These are phyloP conservation scores for Lipotes vexillifer DNA, from an alignment of 2,113 vertebrate species.

Conservation along the genomic window DNA sequence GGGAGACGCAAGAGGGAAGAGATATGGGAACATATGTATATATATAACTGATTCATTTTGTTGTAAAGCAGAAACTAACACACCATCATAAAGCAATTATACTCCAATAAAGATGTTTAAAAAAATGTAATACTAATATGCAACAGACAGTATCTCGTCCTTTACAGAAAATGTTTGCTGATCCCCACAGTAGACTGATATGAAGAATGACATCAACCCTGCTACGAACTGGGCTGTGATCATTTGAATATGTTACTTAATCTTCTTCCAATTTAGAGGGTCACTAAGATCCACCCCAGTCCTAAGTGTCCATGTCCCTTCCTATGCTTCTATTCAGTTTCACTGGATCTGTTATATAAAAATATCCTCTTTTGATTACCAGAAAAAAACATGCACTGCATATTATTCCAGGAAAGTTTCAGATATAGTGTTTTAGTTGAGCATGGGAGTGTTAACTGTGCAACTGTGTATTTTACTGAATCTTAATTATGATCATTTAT, in stretches of 20 bases:
- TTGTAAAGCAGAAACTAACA: too few relatives aligned
- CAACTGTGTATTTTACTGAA: background rate
- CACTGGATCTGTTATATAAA: background rate
- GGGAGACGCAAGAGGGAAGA: too few relatives aligned
- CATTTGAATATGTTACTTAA: background rate
- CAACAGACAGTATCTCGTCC: background rate
- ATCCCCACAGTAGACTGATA: background rate
- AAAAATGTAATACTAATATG: background rate
- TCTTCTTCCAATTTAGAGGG: background rate
- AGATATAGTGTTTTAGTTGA: background rate
- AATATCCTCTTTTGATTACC: background rate
- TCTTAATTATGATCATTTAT: background rate
- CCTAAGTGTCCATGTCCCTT: background rate
- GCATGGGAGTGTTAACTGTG: background rate
- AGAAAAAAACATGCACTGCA: background rate
- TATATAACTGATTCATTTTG: too few relatives aligned
- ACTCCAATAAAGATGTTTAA: too few relatives aligned
- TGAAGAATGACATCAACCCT: background rate
- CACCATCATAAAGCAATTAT: too few relatives aligned
- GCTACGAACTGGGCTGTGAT: background rate
- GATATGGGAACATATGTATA: too few relatives aligned
- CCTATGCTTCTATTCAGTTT: background rate
- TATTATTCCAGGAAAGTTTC: background rate
- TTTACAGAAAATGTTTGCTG: background rate
- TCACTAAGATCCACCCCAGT: background rate